Evolutionary conservation across 2,797 vertebrate species (phyloP).

Genomic region (Lindbergichthys nudifrons): DNA sequence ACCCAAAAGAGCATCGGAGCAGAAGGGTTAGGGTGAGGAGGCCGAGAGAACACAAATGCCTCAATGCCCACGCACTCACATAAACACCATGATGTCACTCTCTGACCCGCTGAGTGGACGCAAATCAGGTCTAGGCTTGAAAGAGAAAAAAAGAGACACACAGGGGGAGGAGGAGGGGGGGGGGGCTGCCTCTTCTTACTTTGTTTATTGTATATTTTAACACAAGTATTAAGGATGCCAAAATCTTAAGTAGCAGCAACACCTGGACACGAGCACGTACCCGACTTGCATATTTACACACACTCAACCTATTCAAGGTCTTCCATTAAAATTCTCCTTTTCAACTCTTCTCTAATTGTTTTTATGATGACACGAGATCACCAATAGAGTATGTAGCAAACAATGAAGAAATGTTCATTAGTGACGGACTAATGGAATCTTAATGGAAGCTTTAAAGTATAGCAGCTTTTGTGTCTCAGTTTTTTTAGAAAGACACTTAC

Average conservation of each 20-base stretch:
- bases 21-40: constrained; percentile 71
- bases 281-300: constrained; percentile 12
- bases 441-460: constrained; percentile 82
- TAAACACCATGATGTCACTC: constrained; percentile 75
- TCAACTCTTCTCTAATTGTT: constrained; percentile 68
- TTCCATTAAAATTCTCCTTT: constrained; percentile 77
- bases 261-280: constrained; percentile 43
- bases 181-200: constrained; percentile 41
- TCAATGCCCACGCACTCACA: constrained; percentile 74
- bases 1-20: constrained; percentile 62
- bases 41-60: constrained; percentile 75
- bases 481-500: constrained; percentile 68
- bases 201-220: constrained; percentile 63
- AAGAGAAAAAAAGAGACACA: constrained; percentile 32
- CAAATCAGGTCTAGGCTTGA: constrained; percentile 58
- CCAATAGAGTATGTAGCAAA: constrained; percentile 68
- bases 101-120: constrained; percentile 70
- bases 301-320: constrained; percentile 57
- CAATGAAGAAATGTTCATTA: constrained; percentile 78
- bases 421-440: constrained; percentile 87
- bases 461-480: constrained; percentile 71
- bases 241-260: constrained; percentile 56
- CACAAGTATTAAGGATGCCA: constrained; percentile 65
- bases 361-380: constrained; percentile 67
- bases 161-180: neutral